Evolutionary conservation across 2,797 vertebrate species (phyloP).

Genomic region (Nannoperca obscura): DNA sequence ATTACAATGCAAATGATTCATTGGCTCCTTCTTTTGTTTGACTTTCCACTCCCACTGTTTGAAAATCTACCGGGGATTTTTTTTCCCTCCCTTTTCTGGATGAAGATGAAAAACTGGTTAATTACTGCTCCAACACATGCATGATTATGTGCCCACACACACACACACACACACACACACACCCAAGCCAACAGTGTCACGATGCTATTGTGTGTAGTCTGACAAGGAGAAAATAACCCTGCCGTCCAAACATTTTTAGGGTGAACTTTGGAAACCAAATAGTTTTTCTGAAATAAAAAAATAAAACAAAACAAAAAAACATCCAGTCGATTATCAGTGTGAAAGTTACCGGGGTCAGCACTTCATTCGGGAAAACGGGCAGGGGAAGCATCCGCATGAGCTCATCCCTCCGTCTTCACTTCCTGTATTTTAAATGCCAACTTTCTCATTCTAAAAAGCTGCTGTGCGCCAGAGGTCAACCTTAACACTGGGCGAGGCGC

Average conservation of each 20-base stretch:
- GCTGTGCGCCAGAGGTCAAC: conserved; percentile 47
- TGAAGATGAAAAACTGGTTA: conserved; percentile 61
- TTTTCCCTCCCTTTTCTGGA: conserved; percentile 57
- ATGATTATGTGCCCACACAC: not conserved
- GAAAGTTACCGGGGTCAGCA: conserved; percentile 39
- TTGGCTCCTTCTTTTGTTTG: conserved; percentile 70
- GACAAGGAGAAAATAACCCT: conserved; percentile 45
- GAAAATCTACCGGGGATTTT: conserved; percentile 55
- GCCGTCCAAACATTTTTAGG: conserved; percentile 22
- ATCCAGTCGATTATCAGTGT: not conserved
- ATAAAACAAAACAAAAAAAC: not conserved
- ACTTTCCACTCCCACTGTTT: conserved; percentile 64
- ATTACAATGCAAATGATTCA: conserved; percentile 75
- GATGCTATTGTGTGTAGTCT: conserved; percentile 34
- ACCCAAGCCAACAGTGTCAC: conserved; percentile 44
- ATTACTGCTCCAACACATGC: conserved; percentile 47
- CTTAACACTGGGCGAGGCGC: conserved; percentile 37
- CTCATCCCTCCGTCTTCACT: conserved; percentile 25
- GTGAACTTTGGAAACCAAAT: conserved; percentile 23
- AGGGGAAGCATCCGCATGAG: not conserved
- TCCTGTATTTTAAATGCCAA: conserved; percentile 60
- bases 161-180: conserved; percentile 2
- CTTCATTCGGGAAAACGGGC: conserved; percentile 27
- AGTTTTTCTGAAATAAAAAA: not conserved
- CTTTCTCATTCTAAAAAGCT: conserved; percentile 54